Evolutionary conservation across 2,113 vertebrate genomes (phyloP), one percentile per base, ranked within the genome.

Genomic region (Apus apus): DNA sequence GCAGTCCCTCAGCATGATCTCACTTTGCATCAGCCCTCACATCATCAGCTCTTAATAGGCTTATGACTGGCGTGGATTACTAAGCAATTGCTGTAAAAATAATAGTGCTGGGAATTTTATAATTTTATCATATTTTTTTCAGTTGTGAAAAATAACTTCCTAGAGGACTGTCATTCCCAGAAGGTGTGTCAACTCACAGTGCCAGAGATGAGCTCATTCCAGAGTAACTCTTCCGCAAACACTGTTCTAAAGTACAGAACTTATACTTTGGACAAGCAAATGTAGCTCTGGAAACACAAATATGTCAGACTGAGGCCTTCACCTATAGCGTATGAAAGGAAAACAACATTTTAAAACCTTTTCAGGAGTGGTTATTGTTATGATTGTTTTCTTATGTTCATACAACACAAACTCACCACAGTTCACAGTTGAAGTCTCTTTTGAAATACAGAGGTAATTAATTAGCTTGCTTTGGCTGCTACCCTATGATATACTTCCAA

Each of bases 1-100:
- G 57, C 34, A 54, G 6, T 34, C 82, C 19, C 70, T 87, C 89
- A 73, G 87, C 30, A 73, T 93, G 93, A 95, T 61, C 85, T 96
- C 51, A 91, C 8, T 65, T 67, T 79, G 56, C 40, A 40, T 95
- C 74, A 82, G 2, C 7, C 12, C 58, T 85, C 54, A 87, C 62
- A 79, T 94, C 87, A 87, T 66, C 36, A 73, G 36, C 32, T 72
- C 32, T 43, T 66, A 61, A 89, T 8, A 80, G 74, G 50, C 13
- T 66, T 43, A 32, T 8, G 23, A 82, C 36, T 43, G 57, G 7
- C 5, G 40, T 32, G 58, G 29, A 85, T 93, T 90, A 83, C 74
- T 83, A 82, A 93, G 58, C 65, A 82, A 71, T 40, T 85, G 19
- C 78, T 83, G 27, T 74, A 57, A 79, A 89, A 72, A 19, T 50